These are phyloP conservation scores for Pseudomyrmex gracilis DNA, from an alignment of 1,140 invertebrate genomes.

Conservation along the genomic window DNA sequence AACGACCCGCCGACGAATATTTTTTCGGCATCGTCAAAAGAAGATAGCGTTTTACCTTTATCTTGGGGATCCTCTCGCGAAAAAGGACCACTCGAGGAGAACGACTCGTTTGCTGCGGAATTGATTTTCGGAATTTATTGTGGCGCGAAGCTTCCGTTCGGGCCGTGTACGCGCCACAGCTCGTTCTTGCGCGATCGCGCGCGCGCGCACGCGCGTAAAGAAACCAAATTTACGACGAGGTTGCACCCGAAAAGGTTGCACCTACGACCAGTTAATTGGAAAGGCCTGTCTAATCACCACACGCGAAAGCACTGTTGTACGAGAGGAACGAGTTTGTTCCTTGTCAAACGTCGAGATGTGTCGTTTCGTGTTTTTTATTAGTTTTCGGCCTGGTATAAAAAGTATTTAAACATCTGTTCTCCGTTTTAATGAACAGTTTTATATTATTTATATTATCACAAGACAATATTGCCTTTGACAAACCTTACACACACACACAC, in stretches of 20 bases:
- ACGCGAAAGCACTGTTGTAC: conserved; percentile 30
- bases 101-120: conserved; percentile 69
- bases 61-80: conserved; percentile 27
- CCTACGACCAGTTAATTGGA: conserved; percentile 81
- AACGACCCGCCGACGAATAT: conserved; percentile 43
- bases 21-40: conserved; percentile 53
- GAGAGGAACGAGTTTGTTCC: conserved; percentile 65
- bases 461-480: not conserved
- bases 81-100: conserved; percentile 40
- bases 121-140: conserved; percentile 85
- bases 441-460: not conserved
- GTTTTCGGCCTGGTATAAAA: conserved; percentile 42
- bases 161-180: conserved; percentile 4
- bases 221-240: conserved; percentile 81
- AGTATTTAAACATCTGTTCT: not conserved
- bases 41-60: not conserved
- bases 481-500: no score
- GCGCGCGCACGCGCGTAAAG: conserved; percentile 78
- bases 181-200: conserved; percentile 54
- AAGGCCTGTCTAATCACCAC: conserved; percentile 78
- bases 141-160: conserved; percentile 83
- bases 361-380: conserved; percentile 32
- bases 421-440: conserved; percentile 12
- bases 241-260: conserved; percentile 71
- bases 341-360: conserved; percentile 52